Conservation (phyloP, 2,888 invertebrate species). For the Perithous albicinctus region DNA sequence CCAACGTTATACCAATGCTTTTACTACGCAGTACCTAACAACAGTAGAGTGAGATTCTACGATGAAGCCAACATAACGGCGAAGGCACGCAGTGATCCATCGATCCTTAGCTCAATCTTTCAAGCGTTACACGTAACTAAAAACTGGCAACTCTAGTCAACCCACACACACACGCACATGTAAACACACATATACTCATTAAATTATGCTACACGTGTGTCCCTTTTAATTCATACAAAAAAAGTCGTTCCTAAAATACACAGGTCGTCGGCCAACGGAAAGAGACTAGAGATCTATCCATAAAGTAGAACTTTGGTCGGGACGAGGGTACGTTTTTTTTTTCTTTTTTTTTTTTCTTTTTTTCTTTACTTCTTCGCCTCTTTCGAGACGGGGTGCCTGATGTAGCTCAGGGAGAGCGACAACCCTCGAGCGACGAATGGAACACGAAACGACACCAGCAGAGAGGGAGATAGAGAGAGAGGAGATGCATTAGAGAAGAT, state of each 20-base stretch:
- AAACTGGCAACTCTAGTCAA: not conserved
- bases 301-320: not conserved
- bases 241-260: not conserved
- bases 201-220: constrained; percentile 11
- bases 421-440: constrained; percentile 17
- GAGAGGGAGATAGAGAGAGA: constrained; percentile 9
- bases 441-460: constrained; percentile 26
- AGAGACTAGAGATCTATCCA: not conserved
- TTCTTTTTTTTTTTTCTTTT: not conserved
- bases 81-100: constrained; percentile 12
- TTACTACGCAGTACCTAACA: not conserved
- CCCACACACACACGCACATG: not conserved
- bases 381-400: constrained; percentile 1
- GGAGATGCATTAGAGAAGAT: too few species aligned
- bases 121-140: not conserved
- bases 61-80: constrained; percentile 32
- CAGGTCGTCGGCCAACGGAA: not conserved
- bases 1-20: not conserved
- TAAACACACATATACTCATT: constrained; percentile 8
- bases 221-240: constrained; percentile 3
- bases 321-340: not conserved
- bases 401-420: constrained; percentile 14
- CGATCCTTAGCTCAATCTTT: constrained; percentile 14
- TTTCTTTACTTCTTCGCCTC: not conserved
- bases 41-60: too few species aligned